Evolutionary conservation across 2,888 invertebrate genomes (phyloP).

Genomic region (Ypsolopha scabrella): DNA sequence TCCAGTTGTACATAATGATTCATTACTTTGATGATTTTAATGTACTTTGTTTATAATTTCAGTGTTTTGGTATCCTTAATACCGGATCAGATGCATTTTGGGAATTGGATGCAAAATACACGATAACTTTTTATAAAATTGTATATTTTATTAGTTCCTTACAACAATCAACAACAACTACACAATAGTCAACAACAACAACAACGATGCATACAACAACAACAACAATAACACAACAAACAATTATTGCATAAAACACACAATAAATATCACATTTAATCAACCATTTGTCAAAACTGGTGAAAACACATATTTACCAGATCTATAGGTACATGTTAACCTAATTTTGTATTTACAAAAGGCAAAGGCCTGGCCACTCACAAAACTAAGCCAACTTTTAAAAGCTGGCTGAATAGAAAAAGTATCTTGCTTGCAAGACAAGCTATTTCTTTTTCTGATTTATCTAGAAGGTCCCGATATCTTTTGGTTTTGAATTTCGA

Average conservation of each 20-base stretch:
- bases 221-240: slow-evolving; percentile 37
- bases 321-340: slow-evolving; percentile 39
- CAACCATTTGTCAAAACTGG: slow-evolving; percentile 39
- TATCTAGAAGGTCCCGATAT: not conserved
- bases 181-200: slow-evolving; percentile 61
- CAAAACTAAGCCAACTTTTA: not conserved
- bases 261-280: slow-evolving; percentile 65
- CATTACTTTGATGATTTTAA: no score
- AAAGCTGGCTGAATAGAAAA: slow-evolving; percentile 11
- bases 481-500: not conserved
- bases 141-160: no score
- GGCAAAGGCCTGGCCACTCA: slow-evolving; percentile 13
- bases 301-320: slow-evolving; percentile 43
- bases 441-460: slow-evolving; percentile 23
- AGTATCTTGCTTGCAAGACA: slow-evolving; percentile 23
- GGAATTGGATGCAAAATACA: no score
- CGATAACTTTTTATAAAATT: no score
- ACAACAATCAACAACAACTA: slow-evolving; percentile 45
- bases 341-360: slow-evolving; percentile 40
- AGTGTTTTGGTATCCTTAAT: no score
- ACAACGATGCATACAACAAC: slow-evolving; percentile 39
- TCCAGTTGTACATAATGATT: no score
- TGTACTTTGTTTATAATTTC: no score
- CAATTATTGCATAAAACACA: slow-evolving; percentile 34
- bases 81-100: no score